Base-by-base conservation (phyloP, 2,888 invertebrate genomes). In the Abrostola triplasia region DNA sequence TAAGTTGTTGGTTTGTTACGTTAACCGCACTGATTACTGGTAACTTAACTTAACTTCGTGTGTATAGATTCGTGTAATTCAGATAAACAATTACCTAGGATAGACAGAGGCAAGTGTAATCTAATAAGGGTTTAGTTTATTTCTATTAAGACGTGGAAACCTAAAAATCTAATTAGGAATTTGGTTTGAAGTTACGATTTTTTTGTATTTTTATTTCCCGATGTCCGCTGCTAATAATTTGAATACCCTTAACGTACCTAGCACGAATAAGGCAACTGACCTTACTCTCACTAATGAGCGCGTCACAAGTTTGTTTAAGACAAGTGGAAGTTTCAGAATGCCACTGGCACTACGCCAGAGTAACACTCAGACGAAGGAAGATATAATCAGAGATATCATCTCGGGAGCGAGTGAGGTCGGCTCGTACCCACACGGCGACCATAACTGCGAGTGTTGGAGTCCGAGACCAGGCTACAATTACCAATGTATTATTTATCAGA, bases 401-500 rank as follows among this genome's bases (percentile, higher is more conserved):
- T 50, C 48, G 51, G 51, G 37, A 51, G 48, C 44, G 57, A 35
- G n/a, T 63, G 40, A 24, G 44, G 51, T 41, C 50, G n/a, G 59
- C 36, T 35, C 48, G 44, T 50, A 9, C 58, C 9, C 54, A 24
- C 13, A 24, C 8, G 44, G 13, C 35, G 47, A 55, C 51, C 50
- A 52, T 66, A 59, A 37, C 59, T 13, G 42, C 58, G 44, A 60
- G 53, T 56, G 52, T 55, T 82, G 82, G 81, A 79, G 82, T 81
- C 81, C 84, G 76, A 79, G 81, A 80, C 79, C 78, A 81, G 87
- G 87, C 89, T 89, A 90, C 92, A 92, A 93, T 94, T 94, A 94
- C 92, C 87, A 80, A 92, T 92, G 90, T 91, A 90, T 93, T 93
- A 94, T 93, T 92, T 92, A 93, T 90, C 89, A 89, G 88, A 81